Conservation (phyloP, 2,113 vertebrate genomes). For the Etia nguti region DNA sequence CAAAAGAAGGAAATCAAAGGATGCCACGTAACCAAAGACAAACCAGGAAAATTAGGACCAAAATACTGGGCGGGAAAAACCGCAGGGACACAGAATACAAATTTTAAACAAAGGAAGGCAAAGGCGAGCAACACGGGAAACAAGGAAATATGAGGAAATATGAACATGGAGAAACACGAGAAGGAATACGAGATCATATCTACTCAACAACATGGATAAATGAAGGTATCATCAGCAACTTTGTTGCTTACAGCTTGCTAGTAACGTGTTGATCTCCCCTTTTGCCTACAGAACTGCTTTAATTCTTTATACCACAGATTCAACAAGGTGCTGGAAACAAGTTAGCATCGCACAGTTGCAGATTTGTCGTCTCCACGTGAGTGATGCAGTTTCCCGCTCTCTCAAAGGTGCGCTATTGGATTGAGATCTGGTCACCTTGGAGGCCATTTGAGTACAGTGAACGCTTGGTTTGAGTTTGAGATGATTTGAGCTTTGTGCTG, state of each 20-base stretch:
- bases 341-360: background rate
- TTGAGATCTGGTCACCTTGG: background rate
- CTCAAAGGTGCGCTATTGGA: too few relatives aligned
- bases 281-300: background rate
- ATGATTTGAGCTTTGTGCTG: background rate
- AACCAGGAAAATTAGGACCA: background rate
- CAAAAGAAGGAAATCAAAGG: background rate
- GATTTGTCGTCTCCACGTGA: background rate
- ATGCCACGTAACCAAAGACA: background rate
- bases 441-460: background rate
- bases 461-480: background rate
- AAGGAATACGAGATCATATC: background rate
- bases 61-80: background rate
- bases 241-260: background rate
- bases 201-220: background rate
- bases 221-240: background rate
- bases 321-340: background rate
- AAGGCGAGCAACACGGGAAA: background rate
- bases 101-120: background rate
- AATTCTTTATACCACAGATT: background rate
- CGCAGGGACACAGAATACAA: background rate
- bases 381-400: too few relatives aligned
- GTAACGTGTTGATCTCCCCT: background rate
- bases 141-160: background rate
- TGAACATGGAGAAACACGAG: background rate